A percentile compares a stretch with the other conserved stretches of the same genome.
Evolutionary conservation across 2,888 invertebrate species (phyloP).

Genomic region (Craniophora ligustri): DNA sequence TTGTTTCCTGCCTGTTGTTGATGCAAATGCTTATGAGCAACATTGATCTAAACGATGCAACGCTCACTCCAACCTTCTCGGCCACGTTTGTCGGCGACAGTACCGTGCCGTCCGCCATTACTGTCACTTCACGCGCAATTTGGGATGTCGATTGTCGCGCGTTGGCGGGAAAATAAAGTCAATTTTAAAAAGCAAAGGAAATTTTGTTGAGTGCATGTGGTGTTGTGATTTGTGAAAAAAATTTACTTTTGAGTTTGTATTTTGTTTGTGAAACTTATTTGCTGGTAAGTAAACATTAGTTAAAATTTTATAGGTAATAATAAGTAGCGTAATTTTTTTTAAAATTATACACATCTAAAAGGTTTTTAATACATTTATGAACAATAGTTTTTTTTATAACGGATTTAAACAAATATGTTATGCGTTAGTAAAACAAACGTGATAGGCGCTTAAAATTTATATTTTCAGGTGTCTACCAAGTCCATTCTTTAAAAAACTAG

Average conservation of each 20-base stretch:
- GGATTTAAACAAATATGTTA: too few species aligned
- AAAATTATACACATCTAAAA: too few species aligned
- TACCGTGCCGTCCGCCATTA: conserved; percentile 59
- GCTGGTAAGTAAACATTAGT: conserved; percentile 25
- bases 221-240: conserved; percentile 33
- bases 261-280: conserved; percentile 9
- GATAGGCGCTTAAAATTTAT: too few species aligned
- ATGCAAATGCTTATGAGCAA: conserved; percentile 42
- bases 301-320: neutral
- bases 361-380: too few species aligned
- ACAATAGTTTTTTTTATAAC: too few species aligned
- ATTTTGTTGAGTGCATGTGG: conserved; percentile 36
- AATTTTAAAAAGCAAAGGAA: conserved; percentile 4
- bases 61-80: conserved; percentile 53
- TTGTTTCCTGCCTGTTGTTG: conserved; percentile 42
- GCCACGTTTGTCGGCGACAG: conserved; percentile 52
- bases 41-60: conserved; percentile 46
- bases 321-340: neutral
- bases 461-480: too few species aligned
- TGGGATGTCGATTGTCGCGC: conserved; percentile 50
- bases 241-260: conserved; percentile 13
- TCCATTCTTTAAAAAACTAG: too few species aligned
- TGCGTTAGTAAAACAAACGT: too few species aligned
- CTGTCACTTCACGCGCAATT: conserved; percentile 64
- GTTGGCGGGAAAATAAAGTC: conserved; percentile 41